Percentiles rank a stretch among this genome's conserved stretches.
Conservation (phyloP, 2,888 invertebrate genomes). For the Hesperia comma region DNA sequence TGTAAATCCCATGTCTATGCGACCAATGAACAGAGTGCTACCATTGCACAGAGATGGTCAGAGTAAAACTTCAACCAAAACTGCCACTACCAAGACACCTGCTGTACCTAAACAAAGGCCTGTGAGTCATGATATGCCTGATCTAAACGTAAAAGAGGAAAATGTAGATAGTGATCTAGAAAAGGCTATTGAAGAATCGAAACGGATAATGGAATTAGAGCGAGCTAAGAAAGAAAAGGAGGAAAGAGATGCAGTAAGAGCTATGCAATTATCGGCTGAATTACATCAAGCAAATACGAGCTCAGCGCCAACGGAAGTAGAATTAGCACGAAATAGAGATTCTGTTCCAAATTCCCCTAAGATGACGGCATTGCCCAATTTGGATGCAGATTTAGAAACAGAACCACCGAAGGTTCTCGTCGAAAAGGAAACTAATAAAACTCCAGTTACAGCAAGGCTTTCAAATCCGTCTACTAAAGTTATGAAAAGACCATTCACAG, state of each 20-base stretch:
- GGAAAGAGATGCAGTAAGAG: constrained; percentile 69
- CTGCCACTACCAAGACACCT: constrained; percentile 59
- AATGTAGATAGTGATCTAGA: constrained; percentile 80
- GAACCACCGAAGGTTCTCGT: constrained; percentile 68
- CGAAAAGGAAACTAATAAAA: constrained; percentile 71
- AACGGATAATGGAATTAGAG: constrained; percentile 78
- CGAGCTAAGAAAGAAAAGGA: constrained; percentile 75
- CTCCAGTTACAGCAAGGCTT: constrained; percentile 54
- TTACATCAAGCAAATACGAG: constrained; percentile 67
- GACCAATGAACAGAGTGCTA: constrained; percentile 91
- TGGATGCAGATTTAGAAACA: constrained; percentile 68
- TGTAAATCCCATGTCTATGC: constrained; percentile 86
- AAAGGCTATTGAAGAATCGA: constrained; percentile 79
- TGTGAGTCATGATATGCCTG: constrained; percentile 79
- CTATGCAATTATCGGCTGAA: constrained; percentile 67
- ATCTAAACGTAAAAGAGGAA: constrained; percentile 79
- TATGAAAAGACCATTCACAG: constrained; percentile 67
- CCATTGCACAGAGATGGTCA: constrained; percentile 89
- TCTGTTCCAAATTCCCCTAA: constrained; percentile 56
- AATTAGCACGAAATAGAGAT: constrained; percentile 49
- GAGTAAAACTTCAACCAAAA: constrained; percentile 73
- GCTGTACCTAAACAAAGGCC: constrained; percentile 65
- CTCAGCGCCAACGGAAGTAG: constrained; percentile 50
- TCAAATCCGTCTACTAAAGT: constrained; percentile 60
- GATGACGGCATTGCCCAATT: constrained; percentile 69